phyloP scores from a whole-genome alignment of 1,140 invertebrate genomes.

The Drosophila ercepeae region DNA sequence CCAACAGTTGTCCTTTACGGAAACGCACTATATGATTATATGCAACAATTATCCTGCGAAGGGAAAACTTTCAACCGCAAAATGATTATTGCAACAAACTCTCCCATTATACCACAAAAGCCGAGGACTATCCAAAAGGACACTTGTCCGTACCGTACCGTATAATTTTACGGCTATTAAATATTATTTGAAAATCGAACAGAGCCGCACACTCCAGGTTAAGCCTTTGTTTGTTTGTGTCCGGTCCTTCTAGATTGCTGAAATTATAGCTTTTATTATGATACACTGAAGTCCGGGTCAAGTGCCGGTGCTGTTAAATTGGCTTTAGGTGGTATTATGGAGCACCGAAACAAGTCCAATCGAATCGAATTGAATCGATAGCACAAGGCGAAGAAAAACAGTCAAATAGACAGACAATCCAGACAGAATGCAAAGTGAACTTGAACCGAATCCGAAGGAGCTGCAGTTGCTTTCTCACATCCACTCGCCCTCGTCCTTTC shows the following conservation, averaged over 20 bases:
- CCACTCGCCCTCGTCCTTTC: not conserved
- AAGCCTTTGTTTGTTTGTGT: constrained; percentile 68
- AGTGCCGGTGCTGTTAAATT: constrained; percentile 66
- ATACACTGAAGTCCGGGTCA: constrained; percentile 57
- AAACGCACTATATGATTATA: constrained; percentile 24
- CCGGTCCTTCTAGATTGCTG: constrained; percentile 61
- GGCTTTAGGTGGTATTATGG: constrained; percentile 77
- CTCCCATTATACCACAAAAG: constrained; percentile 19
- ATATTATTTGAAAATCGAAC: constrained; percentile 78
- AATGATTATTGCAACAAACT: constrained; percentile 43
- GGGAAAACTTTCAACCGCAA: constrained; percentile 45
- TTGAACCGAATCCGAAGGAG: constrained; percentile 40
- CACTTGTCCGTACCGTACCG: constrained; percentile 63
- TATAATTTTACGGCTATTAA: constrained; percentile 81
- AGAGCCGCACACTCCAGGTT: constrained; percentile 13
- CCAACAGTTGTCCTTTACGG: not conserved
- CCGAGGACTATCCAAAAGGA: constrained; percentile 16
- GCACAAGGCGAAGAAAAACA: constrained; percentile 26
- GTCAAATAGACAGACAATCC: constrained; percentile 32
- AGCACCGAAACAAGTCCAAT: constrained; percentile 34
- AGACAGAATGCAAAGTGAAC: constrained; percentile 53
- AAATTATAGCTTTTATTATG: constrained; percentile 80
- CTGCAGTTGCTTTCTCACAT: constrained; percentile 13
- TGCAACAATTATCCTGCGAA: constrained; percentile 37
- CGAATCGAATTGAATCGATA: constrained; percentile 21